Conservation (phyloP, 2,888 invertebrate species). For the Drosophila macrospina region DNA sequence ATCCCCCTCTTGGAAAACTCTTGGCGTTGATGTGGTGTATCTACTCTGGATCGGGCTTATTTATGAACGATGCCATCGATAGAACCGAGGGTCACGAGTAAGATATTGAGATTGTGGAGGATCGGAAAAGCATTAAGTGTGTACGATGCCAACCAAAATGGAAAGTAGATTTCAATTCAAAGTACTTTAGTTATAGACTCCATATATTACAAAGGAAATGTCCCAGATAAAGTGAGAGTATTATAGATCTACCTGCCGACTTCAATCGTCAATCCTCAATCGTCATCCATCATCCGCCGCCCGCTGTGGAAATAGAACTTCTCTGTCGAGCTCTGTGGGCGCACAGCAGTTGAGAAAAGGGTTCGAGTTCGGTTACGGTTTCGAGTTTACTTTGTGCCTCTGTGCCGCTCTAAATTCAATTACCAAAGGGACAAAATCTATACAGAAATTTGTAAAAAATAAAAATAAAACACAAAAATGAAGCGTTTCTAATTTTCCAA, state of each 20-base stretch:
- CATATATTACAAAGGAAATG: background rate
- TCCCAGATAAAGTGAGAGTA: background rate
- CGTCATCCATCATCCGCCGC: conserved; percentile 14
- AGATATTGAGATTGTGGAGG: background rate
- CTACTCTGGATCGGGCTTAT: conserved; percentile 52
- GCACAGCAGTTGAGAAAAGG: conserved; percentile 63
- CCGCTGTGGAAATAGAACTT: conserved; percentile 74
- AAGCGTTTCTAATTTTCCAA: conserved; percentile 68
- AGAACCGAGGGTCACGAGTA: conserved; percentile 40
- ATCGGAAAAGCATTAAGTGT: background rate
- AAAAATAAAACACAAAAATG: conserved; percentile 26
- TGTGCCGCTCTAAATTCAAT: conserved; percentile 72
- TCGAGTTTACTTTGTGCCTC: conserved; percentile 21
- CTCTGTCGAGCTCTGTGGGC: conserved; percentile 32
- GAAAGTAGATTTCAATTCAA: conserved; percentile 14
- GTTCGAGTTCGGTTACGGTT: conserved; percentile 25
- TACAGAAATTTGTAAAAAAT: conserved; percentile 50
- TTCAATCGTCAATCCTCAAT: background rate
- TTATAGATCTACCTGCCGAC: conserved; percentile 21
- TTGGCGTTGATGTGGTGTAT: conserved; percentile 57
- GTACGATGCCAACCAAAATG: conserved; percentile 11
- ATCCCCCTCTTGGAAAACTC: conserved; percentile 11
- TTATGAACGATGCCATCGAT: conserved; percentile 51
- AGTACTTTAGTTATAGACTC: conserved; percentile 6
- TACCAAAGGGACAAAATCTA: conserved; percentile 40